Percentiles rank a stretch among this genome's conserved stretches.
Conservation (phyloP, 2,888 invertebrate genomes). For the Neocrepidodera transversa region DNA sequence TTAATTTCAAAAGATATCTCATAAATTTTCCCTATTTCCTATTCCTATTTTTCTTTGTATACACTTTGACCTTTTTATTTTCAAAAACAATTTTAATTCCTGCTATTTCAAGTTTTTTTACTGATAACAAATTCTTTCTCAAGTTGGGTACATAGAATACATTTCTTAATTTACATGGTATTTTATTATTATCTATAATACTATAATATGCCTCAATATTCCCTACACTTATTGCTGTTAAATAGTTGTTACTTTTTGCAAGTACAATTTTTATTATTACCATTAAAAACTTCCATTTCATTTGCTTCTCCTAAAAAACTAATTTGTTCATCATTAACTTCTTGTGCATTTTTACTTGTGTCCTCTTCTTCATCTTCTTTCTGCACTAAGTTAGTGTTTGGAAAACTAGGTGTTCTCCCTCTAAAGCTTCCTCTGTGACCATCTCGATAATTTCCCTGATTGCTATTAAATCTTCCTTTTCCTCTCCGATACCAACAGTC, state of each 20-base stretch:
- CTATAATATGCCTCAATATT: conserved; percentile 33
- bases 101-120: conserved; percentile 30
- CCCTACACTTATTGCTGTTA: conserved; percentile 31
- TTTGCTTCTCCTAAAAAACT: too few relatives aligned
- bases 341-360: too few relatives aligned
- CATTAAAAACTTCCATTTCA: too few relatives aligned
- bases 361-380: too few relatives aligned
- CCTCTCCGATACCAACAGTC: too few relatives aligned
- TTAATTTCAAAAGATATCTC: conserved; percentile 32
- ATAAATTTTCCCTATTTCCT: conserved; percentile 30
- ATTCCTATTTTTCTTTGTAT: conserved; percentile 23
- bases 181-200: conserved; percentile 27
- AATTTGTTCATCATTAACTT: too few relatives aligned
- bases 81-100: conserved; percentile 29
- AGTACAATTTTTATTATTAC: conserved; percentile 3
- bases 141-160: conserved; percentile 33
- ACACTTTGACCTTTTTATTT: conserved; percentile 22
- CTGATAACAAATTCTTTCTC: too few relatives aligned
- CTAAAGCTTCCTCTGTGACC: too few relatives aligned
- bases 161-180: conserved; percentile 33
- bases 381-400: too few relatives aligned
- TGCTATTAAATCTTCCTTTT: too few relatives aligned
- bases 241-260: conserved; percentile 6
- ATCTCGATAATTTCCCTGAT: too few relatives aligned
- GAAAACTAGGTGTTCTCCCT: too few relatives aligned